A percentile compares a stretch with the other conserved stretches of the same genome.
Conservation (phyloP, 2,888 invertebrate species). For the Macrosoma leucophasiata region DNA sequence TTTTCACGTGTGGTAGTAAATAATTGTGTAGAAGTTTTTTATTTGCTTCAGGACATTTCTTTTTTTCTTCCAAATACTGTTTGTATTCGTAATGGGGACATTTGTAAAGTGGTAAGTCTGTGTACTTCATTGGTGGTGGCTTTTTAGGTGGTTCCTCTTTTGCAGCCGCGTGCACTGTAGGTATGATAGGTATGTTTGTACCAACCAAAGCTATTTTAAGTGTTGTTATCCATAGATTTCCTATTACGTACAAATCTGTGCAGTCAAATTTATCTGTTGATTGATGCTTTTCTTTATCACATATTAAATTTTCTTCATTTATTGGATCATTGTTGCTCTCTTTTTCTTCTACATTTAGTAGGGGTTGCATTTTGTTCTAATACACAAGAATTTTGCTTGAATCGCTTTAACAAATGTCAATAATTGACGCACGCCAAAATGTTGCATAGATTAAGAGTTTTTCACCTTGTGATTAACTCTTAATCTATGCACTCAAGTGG, state of each 20-base stretch:
- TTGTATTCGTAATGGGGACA: slow-evolving; percentile 49
- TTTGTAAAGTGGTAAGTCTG: slow-evolving; percentile 47
- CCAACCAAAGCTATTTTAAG: slow-evolving; percentile 37
- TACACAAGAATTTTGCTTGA: too few relatives aligned
- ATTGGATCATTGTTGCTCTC: too few relatives aligned
- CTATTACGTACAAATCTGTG: slow-evolving; percentile 43
- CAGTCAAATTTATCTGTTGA: too few relatives aligned
- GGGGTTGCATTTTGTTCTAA: too few relatives aligned
- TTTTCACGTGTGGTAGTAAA: slow-evolving; percentile 38
- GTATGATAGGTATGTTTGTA: slow-evolving; percentile 34
- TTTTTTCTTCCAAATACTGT: slow-evolving; percentile 31
- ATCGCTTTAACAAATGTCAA: too few relatives aligned
- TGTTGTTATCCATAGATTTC: slow-evolving; percentile 40
- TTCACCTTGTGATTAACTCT: too few relatives aligned
- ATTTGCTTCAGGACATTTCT: slow-evolving; percentile 35
- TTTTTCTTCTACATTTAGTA: too few relatives aligned
- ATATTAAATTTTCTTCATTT: too few relatives aligned
- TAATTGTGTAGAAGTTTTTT: slow-evolving; percentile 37
- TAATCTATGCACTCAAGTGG: too few relatives aligned
- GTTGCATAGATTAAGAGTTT: too few relatives aligned
- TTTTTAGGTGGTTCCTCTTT: slow-evolving; percentile 30
- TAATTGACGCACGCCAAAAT: too few relatives aligned
- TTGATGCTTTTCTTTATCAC: too few relatives aligned
- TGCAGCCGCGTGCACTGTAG: slow-evolving; percentile 38
- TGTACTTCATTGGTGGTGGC: slow-evolving; percentile 50